Evolutionary conservation across 2,113 vertebrate species (phyloP).

Genomic region (Xiphophorus hellerii): DNA sequence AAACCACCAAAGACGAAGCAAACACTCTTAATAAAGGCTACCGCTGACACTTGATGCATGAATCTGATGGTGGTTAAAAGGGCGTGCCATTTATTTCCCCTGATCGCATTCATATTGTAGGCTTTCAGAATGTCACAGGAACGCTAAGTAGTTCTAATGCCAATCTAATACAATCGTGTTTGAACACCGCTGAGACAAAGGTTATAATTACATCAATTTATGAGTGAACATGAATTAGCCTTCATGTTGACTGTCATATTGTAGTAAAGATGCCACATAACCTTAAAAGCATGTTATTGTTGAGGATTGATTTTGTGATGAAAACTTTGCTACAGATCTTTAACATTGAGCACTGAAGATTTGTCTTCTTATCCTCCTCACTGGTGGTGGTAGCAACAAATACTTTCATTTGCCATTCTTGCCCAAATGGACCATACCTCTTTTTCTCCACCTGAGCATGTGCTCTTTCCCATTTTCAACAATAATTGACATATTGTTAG

Average conservation of each 20-base stretch:
- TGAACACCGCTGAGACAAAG: background rate
- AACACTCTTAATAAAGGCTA: background rate
- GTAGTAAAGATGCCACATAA: background rate
- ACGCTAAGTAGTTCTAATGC: conserved; percentile 16
- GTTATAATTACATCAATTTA: background rate
- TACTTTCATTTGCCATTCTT: no score
- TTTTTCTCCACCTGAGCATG: no score
- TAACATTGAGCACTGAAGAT: background rate
- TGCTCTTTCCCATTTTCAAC: no score
- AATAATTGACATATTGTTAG: no score
- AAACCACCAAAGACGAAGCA: conserved; percentile 13
- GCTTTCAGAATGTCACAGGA: conserved; percentile 41
- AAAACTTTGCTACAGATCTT: background rate
- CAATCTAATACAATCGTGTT: conserved; percentile 11
- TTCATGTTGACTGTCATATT: background rate
- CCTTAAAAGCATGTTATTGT: background rate
- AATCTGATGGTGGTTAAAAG: conserved; percentile 53
- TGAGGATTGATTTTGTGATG: background rate
- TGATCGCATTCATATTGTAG: conserved; percentile 37
- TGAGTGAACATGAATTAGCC: background rate
- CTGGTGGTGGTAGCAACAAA: no score
- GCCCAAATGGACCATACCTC: no score
- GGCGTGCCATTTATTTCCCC: conserved; percentile 37
- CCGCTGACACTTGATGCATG: conserved; percentile 47
- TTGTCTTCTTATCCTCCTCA: background rate